Percentiles rank a stretch among this genome's conserved stretches.
Conservation (phyloP, 2,888 invertebrate genomes). For the Coecobrya sp. region DNA sequence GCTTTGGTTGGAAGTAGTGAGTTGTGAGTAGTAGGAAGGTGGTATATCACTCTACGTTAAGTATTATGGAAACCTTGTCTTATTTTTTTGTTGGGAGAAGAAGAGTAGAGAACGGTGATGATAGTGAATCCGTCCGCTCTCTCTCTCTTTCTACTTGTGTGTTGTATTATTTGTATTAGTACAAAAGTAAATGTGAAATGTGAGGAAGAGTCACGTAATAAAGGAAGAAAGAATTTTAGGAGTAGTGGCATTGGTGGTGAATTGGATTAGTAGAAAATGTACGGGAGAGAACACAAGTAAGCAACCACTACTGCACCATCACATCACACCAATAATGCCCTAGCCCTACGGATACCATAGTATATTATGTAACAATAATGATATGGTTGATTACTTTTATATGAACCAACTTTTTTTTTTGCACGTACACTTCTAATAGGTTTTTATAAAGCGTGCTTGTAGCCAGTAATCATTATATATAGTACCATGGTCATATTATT, state of each 20-base stretch:
- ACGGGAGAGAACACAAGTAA: background rate
- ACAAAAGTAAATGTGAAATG: background rate
- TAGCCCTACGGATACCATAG: background rate
- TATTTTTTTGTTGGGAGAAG: background rate
- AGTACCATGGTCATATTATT: no score
- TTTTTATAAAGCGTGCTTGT: background rate
- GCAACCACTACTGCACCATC: background rate
- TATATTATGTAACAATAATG: slow-evolving; percentile 18
- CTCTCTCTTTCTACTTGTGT: background rate
- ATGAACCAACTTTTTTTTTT: background rate
- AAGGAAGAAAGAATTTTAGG: background rate
- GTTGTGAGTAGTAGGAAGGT: background rate
- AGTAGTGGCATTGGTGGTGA: background rate
- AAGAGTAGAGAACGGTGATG: background rate
- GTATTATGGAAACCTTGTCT: slow-evolving; percentile 19
- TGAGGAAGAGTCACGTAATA: slow-evolving; percentile 13
- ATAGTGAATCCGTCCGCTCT: background rate
- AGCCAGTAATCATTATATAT: no score
- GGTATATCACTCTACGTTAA: slow-evolving; percentile 28
- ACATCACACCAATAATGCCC: background rate
- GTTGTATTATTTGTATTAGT: background rate
- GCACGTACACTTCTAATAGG: background rate
- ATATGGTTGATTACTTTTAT: slow-evolving; percentile 11
- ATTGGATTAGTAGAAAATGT: slow-evolving; percentile 15
- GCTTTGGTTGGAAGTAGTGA: background rate